Evolutionary conservation across 1,140 invertebrate genomes (phyloP).

Genomic region (Steinernema feltiae): DNA sequence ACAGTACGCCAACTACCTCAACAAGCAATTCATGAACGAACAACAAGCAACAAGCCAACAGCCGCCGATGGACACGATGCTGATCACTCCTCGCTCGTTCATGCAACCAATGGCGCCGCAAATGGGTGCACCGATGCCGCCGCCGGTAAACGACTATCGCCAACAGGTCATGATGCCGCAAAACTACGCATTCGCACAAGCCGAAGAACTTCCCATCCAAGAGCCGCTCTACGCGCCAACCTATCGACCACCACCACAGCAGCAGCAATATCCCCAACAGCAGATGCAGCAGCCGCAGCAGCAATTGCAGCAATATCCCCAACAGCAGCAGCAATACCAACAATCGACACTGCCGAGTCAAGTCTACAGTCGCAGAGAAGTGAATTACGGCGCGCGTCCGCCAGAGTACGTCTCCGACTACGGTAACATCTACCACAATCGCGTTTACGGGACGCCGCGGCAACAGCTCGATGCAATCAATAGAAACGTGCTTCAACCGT

Average conservation of each 20-base stretch:
- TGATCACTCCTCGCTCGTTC: too few species aligned
- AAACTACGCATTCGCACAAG: background rate
- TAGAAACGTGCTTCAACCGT: background rate
- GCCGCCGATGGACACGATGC: conserved; percentile 15
- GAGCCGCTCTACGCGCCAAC: background rate
- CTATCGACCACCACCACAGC: background rate
- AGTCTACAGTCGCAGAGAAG: conserved; percentile 44
- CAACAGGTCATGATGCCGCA: conserved; percentile 17
- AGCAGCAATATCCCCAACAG: too few species aligned
- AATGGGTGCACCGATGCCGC: conserved; percentile 15
- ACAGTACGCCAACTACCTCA: conserved; percentile 55
- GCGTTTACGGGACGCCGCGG: background rate
- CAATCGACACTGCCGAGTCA: conserved; percentile 21
- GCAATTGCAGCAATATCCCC: background rate
- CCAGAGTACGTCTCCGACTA: conserved; percentile 39
- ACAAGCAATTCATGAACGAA: conserved; percentile 46
- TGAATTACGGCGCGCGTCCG: conserved; percentile 48
- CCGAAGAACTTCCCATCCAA: background rate
- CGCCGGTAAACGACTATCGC: background rate
- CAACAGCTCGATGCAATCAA: conserved; percentile 1
- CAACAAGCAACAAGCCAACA: conserved; percentile 18
- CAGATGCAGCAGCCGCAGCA: too few species aligned
- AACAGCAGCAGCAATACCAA: background rate
- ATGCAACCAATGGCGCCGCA: too few species aligned
- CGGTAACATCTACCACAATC: conserved; percentile 39